Base-by-base conservation (phyloP, 2,797 vertebrate species). In the Apogon talboti region DNA sequence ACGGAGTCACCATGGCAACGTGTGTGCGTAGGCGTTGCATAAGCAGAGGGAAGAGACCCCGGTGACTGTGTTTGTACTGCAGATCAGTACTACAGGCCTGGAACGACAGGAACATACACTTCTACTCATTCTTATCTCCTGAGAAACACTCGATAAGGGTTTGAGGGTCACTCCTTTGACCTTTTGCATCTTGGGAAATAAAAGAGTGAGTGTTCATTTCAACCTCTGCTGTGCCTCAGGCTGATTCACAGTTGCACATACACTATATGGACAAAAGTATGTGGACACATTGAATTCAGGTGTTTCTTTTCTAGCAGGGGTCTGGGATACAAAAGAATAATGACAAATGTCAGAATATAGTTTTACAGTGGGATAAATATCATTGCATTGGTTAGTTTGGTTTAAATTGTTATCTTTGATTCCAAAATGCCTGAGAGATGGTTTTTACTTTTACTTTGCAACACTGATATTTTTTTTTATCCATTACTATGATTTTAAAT, bases 21-120 rank as follows among this genome's bases (percentile, higher is more conserved):
- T 18, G 24, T 58, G 52, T 73, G 53, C 40, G 46, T 83, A 79
- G 71, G 71, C 9, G 37, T 74, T 78, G 18, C 72, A 72, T 78
- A 67, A 84, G 66, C n/a, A 15, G 19, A 41, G 59, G 28, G 18
- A 49, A 44, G 52, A 15, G 65, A 48, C 46, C 57, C 47, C 51
- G 8, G 37, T 56, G 48, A 28, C 45, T 61, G 35, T 40, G 21
- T 59, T 15, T 59, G 61, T 53, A 50, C 7, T 63, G 19, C 13
- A 51, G 30, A 51, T 21, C 16, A 4, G 12, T 7, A 3, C 8
- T 45, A n/a, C 24, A n/a, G n/a, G n/a, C n/a, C n/a, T n/a, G n/a
- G n/a, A n/a, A n/a, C n/a, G n/a, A n/a, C n/a, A 28, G 15, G 14
- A 44, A 16, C n/a, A 44, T 44, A 2, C 42, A 44, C 42, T 12